Evolutionary conservation across 2,113 vertebrate species (phyloP).

Genomic region (Ornithorhynchus anatinus): DNA sequence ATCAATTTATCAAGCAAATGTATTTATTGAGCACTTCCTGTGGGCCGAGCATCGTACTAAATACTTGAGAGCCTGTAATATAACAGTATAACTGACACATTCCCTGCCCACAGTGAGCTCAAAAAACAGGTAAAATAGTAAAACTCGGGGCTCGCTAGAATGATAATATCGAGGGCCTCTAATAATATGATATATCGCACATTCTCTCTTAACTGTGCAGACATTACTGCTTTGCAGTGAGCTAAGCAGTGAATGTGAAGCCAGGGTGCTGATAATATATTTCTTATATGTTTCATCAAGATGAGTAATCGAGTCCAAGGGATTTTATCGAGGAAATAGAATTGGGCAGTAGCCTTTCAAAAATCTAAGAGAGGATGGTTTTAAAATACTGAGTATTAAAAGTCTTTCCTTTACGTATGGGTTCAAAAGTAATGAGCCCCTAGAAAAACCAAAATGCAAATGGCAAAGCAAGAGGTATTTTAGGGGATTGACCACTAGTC

Average conservation of each 20-base stretch:
- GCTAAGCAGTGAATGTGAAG: neutral
- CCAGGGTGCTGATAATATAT: slow-evolving; percentile 57
- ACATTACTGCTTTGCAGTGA: neutral
- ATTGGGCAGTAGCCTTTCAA: slow-evolving; percentile 42
- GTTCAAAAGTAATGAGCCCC: too few species aligned
- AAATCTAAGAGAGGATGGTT: slow-evolving; percentile 19
- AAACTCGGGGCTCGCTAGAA: neutral
- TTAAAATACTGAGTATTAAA: slow-evolving; percentile 29
- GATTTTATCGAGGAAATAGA: slow-evolving; percentile 60
- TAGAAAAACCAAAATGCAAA: too few species aligned
- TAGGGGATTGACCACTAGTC: too few species aligned
- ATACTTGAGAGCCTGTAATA: too few species aligned
- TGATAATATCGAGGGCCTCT: neutral
- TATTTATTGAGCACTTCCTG: too few species aligned
- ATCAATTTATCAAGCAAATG: too few species aligned
- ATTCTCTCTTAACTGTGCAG: neutral
- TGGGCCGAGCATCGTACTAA: too few species aligned
- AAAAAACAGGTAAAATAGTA: slow-evolving; percentile 9
- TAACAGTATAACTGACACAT: too few species aligned
- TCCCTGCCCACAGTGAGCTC: too few species aligned
- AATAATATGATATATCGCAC: slow-evolving; percentile 36
- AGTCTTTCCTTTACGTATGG: too few species aligned
- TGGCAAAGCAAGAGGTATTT: too few species aligned
- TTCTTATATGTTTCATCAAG: slow-evolving; percentile 65
- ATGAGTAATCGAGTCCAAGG: slow-evolving; percentile 46